A percentile compares a stretch with the other conserved stretches of the same genome.
Evolutionary conservation across 2,797 vertebrate genomes (phyloP).

Genomic region (Dendrocincla tyrannina): DNA sequence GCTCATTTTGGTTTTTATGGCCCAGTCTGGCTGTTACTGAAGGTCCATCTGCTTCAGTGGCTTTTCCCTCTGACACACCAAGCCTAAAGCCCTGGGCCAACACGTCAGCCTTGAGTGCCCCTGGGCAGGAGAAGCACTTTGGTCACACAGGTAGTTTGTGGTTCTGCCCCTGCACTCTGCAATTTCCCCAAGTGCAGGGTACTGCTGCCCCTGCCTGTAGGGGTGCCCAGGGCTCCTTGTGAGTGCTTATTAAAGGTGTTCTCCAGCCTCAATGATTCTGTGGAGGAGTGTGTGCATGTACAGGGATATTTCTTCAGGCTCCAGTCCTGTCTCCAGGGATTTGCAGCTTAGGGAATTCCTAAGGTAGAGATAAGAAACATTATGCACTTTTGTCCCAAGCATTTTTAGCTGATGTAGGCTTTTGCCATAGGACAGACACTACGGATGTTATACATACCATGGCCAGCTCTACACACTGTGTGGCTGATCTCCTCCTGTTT

Average conservation of each 20-base stretch:
- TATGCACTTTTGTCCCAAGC: background rate
- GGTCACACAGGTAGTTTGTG: background rate
- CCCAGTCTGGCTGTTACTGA: background rate
- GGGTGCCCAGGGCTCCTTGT: fast-evolving
- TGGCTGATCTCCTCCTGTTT: background rate
- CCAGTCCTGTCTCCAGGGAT: background rate
- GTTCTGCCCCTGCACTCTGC: background rate
- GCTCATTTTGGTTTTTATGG: background rate
- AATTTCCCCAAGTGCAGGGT: fast-evolving
- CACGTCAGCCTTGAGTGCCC: fast-evolving
- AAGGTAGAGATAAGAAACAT: background rate
- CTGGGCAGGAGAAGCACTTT: background rate
- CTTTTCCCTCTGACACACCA: background rate
- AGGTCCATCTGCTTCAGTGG: background rate
- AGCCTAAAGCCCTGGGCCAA: background rate
- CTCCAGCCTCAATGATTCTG: background rate
- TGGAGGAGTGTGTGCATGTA: background rate
- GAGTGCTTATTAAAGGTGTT: background rate
- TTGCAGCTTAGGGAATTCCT: background rate
- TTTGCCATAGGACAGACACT: background rate
- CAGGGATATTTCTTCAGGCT: background rate
- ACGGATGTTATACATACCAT: background rate
- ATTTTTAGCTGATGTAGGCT: background rate
- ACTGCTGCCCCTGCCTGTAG: background rate
- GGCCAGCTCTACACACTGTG: background rate